Evolutionary conservation across 1,140 invertebrate genomes (phyloP), one percentile per base, ranked within the genome.

Genomic region (Dendroctonus ponderosae): DNA sequence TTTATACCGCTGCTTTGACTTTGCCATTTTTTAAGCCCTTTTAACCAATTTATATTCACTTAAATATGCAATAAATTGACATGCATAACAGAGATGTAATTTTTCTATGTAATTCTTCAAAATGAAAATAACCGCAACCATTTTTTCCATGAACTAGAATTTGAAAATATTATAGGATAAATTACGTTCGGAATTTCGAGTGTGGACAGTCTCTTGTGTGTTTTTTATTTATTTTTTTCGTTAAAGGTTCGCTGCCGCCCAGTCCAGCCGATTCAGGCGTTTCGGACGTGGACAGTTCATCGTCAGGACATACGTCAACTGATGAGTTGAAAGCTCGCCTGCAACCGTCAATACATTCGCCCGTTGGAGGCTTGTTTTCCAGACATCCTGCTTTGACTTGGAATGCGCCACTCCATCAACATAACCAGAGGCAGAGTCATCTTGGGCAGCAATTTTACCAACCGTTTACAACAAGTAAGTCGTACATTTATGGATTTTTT

Each of bases 241-340:
- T 74, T 76, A 5, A 76, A 87, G 94, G 92, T 81, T 97, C 95
- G 75, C 86, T 97, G 77, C 96, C 96, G 68, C 95, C 95, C 40
- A 97, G 94, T 81, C 96, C 96, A 61, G 94, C 96, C 9, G 95
- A 98, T 83, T 96, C 93, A 75, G 96, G 96, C 63, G 95, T 97
- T 11, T 96, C 93, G 48, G 95, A 98, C 81, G 94, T 97, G 69
- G 94, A 98, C 81, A 94, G 91, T 73, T 95, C 92, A 70, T 94
- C 92, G 73, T 93, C 91, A 65, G 95, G 96, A 44, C 88, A 90
- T 76, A 83, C 86, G 80, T 86, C 92, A 62, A 92, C 90, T 70
- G 92, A 94, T 77, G 91, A 95, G 79, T 83, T 93, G 76, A 90
- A 92, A 82, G 89, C 91, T 70, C 86, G 91, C 77, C 84, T 91